Percentiles rank a stretch among this genome's conserved stretches.
Conservation (phyloP, 2,888 invertebrate species). For the Archips crataeganus region DNA sequence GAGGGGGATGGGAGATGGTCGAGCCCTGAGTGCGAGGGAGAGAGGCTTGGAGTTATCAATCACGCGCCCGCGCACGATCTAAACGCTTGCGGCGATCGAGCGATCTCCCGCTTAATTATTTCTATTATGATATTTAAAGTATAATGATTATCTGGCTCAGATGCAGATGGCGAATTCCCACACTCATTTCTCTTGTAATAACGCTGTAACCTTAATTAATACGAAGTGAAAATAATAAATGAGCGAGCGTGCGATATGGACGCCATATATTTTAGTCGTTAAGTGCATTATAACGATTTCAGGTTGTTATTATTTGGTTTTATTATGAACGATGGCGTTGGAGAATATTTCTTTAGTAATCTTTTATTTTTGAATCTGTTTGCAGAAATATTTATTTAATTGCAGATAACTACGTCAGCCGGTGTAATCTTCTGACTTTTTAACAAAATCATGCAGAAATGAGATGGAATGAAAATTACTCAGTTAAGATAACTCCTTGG, state of each 20-base stretch:
- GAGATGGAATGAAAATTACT: too few relatives aligned
- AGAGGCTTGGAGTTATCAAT: conserved; percentile 76
- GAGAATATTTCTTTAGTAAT: conserved; percentile 25
- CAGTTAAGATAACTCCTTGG: too few relatives aligned
- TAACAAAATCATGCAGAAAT: too few relatives aligned
- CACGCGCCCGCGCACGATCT: conserved; percentile 80
- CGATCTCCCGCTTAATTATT: conserved; percentile 82
- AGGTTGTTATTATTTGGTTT: conserved; percentile 45
- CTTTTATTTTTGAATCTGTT: conserved; percentile 20
- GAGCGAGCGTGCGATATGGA: conserved; percentile 50
- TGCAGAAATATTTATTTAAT: conserved; percentile 1
- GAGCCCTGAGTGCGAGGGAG: conserved; percentile 55
- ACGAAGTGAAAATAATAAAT: conserved; percentile 50
- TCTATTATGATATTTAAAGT: conserved; percentile 84
- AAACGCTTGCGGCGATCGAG: conserved; percentile 74
- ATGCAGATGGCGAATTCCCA: conserved; percentile 75
- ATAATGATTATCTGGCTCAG: conserved; percentile 74
- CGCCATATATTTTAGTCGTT: conserved; percentile 51
- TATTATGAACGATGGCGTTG: conserved; percentile 40
- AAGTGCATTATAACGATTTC: conserved; percentile 50
- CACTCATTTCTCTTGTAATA: conserved; percentile 56
- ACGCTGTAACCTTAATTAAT: conserved; percentile 63
- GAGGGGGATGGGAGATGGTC: conserved; percentile 57
- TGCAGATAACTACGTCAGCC: background rate
- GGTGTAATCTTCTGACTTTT: background rate